Evolutionary conservation across 2,797 vertebrate species (phyloP), one percentile per base, ranked within the genome.

Genomic region (Corythornis leucogaster): DNA sequence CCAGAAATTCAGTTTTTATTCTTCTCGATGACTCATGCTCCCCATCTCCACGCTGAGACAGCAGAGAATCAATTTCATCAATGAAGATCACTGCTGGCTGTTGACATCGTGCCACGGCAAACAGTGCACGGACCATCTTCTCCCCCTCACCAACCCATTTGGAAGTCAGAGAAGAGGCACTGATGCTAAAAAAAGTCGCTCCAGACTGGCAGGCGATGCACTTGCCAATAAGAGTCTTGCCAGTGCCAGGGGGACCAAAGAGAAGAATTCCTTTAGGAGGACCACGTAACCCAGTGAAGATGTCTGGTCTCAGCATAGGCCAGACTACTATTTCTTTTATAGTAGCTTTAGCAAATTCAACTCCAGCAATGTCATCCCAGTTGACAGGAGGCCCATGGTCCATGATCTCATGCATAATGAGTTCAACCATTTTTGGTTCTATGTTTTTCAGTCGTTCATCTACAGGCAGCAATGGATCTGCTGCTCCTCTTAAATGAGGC

Each of bases 121-220:
- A 99, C 90, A 99, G 96, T 0, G 98, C 99, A 11, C 99, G 98
- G 21, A 99, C 99, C 99, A 99, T 99, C 94, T 99, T 99, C 71
- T 99, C 99, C 11, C 99, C 99, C 90, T 99, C 99, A 0, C 99
- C 99, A 28, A 99, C 99, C 99, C 99, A 99, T 38, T 99, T 99
- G 67, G 99, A 99, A 61, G 99, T 99, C 71, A 99, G 97, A 1
- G 99, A 99, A 9, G 99, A 99, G 38, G 99, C 99, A 20, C 99
- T 99, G 94, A 99, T 99, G 96, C 99, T 99, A 51, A 99, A 99
- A 97, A 99, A 99, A 0, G 99, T 99, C 5, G 99, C 99, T 25
- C 99, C 99, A 5, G 99, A 99, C 85, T 99, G 99, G 94, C 99
- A 99, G 0, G 99, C 99, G 4, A 99, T 99, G 94, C 99, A 99